Percentiles rank a stretch among this genome's conserved stretches.
These are phyloP conservation scores for Listrodromus nycthemerus DNA, from an alignment of 2,888 invertebrate genomes.

Conservation along the genomic window DNA sequence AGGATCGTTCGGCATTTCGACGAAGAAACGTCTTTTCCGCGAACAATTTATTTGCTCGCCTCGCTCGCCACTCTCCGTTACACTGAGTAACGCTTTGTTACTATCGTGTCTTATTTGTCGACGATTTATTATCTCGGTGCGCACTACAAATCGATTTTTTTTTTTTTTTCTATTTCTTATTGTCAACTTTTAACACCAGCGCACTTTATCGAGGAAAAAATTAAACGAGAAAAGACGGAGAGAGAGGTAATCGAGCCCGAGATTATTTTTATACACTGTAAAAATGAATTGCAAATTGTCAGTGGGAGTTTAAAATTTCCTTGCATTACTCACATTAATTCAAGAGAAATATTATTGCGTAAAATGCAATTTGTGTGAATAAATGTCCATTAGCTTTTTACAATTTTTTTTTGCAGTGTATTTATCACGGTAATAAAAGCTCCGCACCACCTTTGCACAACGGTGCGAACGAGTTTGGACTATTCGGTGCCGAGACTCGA, in stretches of 20 bases:
- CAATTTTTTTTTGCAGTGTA: not conserved
- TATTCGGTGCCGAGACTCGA: conserved; percentile 4
- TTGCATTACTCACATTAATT: too few species aligned
- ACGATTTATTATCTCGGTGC: conserved; percentile 51
- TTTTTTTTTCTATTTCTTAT: not conserved
- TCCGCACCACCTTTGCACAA: not conserved
- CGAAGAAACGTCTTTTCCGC: not conserved
- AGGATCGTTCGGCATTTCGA: conserved; percentile 38
- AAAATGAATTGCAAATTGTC: too few species aligned
- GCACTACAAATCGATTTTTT: conserved; percentile 32
- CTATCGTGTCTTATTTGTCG: conserved; percentile 50
- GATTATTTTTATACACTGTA: conserved; percentile 14
- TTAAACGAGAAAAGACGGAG: not conserved
- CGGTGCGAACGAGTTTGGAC: not conserved
- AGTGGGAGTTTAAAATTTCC: too few species aligned
- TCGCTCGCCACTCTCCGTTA: conserved; percentile 3
- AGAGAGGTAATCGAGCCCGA: not conserved
- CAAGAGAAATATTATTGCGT: not conserved
- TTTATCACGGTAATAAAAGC: not conserved
- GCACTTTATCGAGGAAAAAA: conserved; percentile 22
- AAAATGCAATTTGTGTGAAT: not conserved
- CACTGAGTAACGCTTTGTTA: conserved; percentile 36
- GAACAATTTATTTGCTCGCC: not conserved
- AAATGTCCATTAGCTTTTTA: too few species aligned
- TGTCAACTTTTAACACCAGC: conserved; percentile 10